Evolutionary conservation across 2,797 vertebrate species (phyloP).

Genomic region (Epinephelus malabaricus): DNA sequence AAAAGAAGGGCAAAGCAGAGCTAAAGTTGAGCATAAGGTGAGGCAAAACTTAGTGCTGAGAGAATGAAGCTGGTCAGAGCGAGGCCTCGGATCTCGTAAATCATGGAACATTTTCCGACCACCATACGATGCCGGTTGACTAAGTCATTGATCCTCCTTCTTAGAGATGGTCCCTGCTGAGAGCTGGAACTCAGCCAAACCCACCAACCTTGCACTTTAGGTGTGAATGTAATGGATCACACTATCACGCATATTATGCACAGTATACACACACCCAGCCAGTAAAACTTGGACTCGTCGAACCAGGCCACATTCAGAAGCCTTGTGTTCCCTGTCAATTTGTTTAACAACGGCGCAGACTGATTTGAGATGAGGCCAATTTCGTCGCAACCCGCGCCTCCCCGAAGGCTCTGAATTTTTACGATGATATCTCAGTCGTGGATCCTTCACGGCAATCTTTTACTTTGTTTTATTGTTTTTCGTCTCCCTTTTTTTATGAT

Average conservation of each 20-base stretch:
- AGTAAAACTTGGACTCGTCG: conserved; percentile 24
- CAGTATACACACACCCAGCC: conserved; percentile 12
- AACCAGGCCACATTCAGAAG: conserved; percentile 37
- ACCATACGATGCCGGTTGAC: conserved; percentile 66
- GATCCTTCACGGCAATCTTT: conserved; percentile 60
- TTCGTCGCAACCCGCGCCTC: conserved; percentile 23
- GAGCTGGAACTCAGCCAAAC: conserved; percentile 63
- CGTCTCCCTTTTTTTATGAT: conserved; percentile 39
- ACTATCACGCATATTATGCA: conserved; percentile 3
- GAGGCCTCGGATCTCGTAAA: conserved; percentile 59
- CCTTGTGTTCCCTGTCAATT: conserved; percentile 49
- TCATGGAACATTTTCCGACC: conserved; percentile 67
- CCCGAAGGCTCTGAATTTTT: conserved; percentile 52
- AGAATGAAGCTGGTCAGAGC: conserved; percentile 48
- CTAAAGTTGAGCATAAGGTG: conserved; percentile 57
- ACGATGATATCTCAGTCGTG: conserved; percentile 50
- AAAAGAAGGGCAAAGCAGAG: conserved; percentile 13
- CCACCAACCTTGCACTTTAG: conserved; percentile 49
- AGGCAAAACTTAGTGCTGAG: conserved; percentile 44
- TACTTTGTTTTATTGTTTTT: conserved; percentile 67
- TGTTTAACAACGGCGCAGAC: conserved; percentile 51
- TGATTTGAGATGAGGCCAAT: conserved; percentile 58
- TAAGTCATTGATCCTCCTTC: conserved; percentile 77
- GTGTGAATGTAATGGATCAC: conserved; percentile 58
- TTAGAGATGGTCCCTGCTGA: conserved; percentile 54